Evolutionary conservation across 2,888 invertebrate species (phyloP).

Genomic region (Dysmachus trigonus): DNA sequence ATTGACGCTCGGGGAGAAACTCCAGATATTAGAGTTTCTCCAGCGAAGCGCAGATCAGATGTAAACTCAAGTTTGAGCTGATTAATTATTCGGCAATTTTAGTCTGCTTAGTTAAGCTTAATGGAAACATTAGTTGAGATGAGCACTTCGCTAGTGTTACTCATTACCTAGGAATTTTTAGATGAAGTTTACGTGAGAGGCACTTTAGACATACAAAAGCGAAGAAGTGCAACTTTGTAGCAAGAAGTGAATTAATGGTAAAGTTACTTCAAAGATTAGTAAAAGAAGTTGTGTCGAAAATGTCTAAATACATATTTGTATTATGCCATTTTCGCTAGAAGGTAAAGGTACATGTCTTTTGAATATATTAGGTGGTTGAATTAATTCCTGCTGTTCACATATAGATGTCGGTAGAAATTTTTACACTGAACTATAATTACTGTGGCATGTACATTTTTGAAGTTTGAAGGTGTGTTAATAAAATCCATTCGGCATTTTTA

Average conservation of each 20-base stretch:
- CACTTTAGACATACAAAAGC: background rate
- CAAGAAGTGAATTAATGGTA: background rate
- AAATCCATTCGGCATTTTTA: no score
- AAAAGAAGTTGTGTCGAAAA: background rate
- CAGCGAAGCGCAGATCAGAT: background rate
- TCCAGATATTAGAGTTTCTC: background rate
- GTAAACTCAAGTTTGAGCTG: background rate
- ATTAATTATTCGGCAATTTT: background rate
- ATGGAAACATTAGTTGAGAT: background rate
- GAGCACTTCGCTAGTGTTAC: background rate
- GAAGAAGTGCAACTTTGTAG: background rate
- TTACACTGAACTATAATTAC: no score
- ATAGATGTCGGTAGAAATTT: no score
- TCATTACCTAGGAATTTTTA: background rate
- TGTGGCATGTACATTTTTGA: no score
- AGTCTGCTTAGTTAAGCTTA: background rate
- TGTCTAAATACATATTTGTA: background rate
- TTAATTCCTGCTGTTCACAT: no score
- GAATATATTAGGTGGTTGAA: no score
- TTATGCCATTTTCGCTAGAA: background rate
- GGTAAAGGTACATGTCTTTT: background rate
- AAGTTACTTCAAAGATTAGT: background rate
- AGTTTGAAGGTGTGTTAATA: no score
- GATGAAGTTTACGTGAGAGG: background rate
- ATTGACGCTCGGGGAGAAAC: background rate